Base-by-base conservation (phyloP, 2,113 vertebrate species). In the Phoxinus phoxinus region DNA sequence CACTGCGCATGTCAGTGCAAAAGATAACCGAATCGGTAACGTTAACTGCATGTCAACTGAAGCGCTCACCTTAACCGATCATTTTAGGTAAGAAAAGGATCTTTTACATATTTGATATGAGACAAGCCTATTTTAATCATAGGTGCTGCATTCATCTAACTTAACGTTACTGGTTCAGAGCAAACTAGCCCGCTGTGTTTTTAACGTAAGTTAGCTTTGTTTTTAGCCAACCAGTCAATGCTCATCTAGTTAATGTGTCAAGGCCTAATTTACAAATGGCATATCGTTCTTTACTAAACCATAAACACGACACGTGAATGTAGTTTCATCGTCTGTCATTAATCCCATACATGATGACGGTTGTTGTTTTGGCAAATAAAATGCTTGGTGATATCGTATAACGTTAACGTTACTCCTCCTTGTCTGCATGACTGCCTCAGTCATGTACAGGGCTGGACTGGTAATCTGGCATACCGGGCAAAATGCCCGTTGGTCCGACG, bases 1-100 rank as follows among this genome's bases (percentile, higher is more conserved):
- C 8, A 76, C 9, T 76, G 74, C 79, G 81, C 65, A 83, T 83
- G 67, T 83, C 81, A 71, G 11, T 27, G 32, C 32, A 58, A 81
- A 48, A 25, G 23, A 44, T 25, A 67, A 83, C 69, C 63, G 41
- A 41, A 41, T 41, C 8, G 30, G 37, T 12, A 19, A 6, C 8
- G 30, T 37, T 12, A 19, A 6, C 8, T 83, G 67, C 32, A 83
- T 72, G 81, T 65, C 2, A 8, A 65, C n/a, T 2, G 78, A 63
- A 63, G 11, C 5, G 25, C 41, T 48, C 44, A 17, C 0, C 6
- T 32, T 53, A 32, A 30, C 27, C 7, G 13, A 63, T 46, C 11
- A 1, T 10, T 58, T 37, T 37, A 63, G 41, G 79, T 81, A 69
- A 48, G 35, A 32, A 65, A 13, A 61, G 0, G 0, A 27, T 23